Conservation (phyloP, 2,888 invertebrate genomes). For the Tipula confusa region DNA sequence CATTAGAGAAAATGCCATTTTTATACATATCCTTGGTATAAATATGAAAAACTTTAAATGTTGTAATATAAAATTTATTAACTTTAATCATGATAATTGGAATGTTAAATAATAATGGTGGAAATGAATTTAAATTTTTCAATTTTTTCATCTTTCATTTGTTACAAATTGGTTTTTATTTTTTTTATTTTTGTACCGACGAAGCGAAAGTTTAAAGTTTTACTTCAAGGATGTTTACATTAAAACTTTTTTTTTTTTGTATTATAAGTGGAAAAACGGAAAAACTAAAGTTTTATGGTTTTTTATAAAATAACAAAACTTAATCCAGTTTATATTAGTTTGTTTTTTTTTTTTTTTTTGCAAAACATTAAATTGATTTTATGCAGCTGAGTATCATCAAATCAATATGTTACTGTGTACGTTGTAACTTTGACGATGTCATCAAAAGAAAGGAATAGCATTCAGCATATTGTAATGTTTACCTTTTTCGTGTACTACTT, state of each 20-base stretch:
- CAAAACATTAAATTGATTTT: not conserved
- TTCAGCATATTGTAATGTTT: not conserved
- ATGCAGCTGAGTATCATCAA: not conserved
- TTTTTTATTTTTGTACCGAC: not conserved
- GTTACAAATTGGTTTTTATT: not conserved
- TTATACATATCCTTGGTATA: not conserved
- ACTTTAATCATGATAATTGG: conserved; percentile 25
- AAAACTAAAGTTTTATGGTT: not conserved
- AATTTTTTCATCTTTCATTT: not conserved
- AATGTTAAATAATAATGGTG: not conserved
- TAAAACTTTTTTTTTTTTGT: not conserved
- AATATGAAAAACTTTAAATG: not conserved
- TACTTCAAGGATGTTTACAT: not conserved
- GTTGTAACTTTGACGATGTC: not conserved
- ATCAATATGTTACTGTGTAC: not conserved
- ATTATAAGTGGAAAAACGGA: not conserved
- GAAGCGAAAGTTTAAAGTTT: conserved; percentile 1
- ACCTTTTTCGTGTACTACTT: too few species aligned
- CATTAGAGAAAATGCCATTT: not conserved
- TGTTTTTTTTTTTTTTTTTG: too few species aligned
- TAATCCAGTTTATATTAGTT: not conserved
- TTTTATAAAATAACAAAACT: not conserved
- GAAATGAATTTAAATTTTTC: not conserved
- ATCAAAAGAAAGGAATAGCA: not conserved
- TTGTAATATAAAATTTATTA: not conserved